phyloP scores from a whole-genome alignment of 2,113 vertebrate genomes.

The Saiga tatarica region DNA sequence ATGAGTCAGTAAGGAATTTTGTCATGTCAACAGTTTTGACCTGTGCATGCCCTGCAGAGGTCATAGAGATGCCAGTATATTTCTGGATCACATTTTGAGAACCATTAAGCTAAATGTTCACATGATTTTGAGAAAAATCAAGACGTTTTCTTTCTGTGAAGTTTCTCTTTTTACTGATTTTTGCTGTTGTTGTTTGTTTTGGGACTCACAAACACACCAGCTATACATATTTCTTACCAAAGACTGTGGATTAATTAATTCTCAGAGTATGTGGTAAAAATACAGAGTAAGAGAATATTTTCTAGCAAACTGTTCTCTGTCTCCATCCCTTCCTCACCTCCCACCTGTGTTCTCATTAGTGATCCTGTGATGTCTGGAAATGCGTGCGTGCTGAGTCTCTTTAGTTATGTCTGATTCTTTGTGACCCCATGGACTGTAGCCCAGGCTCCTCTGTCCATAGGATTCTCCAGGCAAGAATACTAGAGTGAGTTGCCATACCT shows the following conservation, averaged over 20 bases:
- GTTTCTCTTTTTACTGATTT: background rate
- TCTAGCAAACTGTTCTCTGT: background rate
- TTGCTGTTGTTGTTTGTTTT: background rate
- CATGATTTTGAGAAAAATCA: background rate
- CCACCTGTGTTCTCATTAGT: background rate
- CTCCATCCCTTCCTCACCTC: background rate
- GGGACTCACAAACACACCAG: background rate
- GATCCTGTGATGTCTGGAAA: background rate
- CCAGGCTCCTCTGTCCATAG: background rate
- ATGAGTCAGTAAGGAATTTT: background rate
- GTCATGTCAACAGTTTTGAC: background rate
- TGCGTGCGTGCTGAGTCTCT: fast-evolving
- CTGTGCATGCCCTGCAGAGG: background rate
- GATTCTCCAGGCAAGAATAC: background rate
- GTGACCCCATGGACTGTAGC: background rate
- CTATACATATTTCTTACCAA: background rate
- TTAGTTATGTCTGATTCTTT: background rate
- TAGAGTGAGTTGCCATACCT: background rate
- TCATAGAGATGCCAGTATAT: background rate
- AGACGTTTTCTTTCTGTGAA: background rate
- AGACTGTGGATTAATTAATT: background rate
- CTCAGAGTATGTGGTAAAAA: background rate
- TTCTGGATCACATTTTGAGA: background rate
- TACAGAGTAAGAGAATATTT: background rate
- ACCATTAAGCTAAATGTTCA: background rate